phyloP scores from a whole-genome alignment of 2,113 vertebrate species.

The Rhynchomys soricoides region DNA sequence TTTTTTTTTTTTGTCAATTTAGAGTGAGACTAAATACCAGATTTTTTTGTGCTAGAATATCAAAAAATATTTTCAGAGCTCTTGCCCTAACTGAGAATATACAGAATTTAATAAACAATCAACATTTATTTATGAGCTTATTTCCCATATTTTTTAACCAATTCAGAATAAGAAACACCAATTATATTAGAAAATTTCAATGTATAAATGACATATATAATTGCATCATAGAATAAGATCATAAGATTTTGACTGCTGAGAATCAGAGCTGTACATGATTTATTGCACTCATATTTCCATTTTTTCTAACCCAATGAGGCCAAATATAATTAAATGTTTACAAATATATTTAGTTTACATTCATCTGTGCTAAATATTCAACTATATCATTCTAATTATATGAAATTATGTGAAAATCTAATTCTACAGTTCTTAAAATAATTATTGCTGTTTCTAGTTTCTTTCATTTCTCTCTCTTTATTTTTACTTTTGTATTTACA shows the following conservation, averaged over 20 bases:
- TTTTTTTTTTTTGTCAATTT: not conserved
- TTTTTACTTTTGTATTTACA: constrained; percentile 12
- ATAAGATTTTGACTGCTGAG: not conserved
- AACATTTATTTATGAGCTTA: not conserved
- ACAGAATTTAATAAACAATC: not conserved
- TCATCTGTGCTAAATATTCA: constrained; percentile 63
- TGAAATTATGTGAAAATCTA: constrained; percentile 49
- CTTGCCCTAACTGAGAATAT: not conserved
- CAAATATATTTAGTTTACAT: constrained; percentile 66
- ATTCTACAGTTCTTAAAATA: constrained; percentile 67
- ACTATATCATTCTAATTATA: constrained; percentile 61
- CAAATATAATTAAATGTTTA: constrained; percentile 60
- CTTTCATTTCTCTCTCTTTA: not conserved
- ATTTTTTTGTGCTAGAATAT: not conserved
- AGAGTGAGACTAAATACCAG: not conserved
- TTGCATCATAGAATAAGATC: not conserved
- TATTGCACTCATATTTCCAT: constrained; percentile 13
- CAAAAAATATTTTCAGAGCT: not conserved
- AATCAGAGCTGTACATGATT: not conserved
- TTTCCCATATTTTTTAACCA: not conserved
- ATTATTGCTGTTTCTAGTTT: constrained; percentile 22
- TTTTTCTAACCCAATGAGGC: constrained; percentile 13
- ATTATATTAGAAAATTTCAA: not conserved
- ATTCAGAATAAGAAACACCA: not conserved
- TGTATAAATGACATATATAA: not conserved